Evolutionary conservation across 1,140 invertebrate species (phyloP).

Genomic region (Pristionchus pacificus): DNA sequence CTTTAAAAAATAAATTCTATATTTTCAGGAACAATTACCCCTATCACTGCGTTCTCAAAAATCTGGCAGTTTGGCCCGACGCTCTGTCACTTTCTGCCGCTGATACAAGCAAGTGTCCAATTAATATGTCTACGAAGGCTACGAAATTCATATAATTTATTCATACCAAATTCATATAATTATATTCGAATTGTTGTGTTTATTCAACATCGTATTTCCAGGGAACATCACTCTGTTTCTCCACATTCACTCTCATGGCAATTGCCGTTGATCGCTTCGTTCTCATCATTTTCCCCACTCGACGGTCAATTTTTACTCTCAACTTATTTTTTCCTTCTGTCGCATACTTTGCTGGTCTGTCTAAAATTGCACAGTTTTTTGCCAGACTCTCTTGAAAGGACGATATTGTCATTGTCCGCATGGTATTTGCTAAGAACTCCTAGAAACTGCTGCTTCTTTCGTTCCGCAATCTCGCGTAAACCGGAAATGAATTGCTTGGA

Average conservation of each 20-base stretch:
- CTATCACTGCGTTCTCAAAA: slow-evolving; percentile 37
- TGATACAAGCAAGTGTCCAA: slow-evolving; percentile 67
- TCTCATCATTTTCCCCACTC: slow-evolving; percentile 38
- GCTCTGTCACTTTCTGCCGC: slow-evolving; percentile 86
- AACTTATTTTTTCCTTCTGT: neutral
- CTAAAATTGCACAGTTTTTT: too few species aligned
- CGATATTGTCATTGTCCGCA: neutral
- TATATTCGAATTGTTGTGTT: slow-evolving; percentile 12
- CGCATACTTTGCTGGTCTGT: neutral
- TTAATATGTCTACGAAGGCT: neutral
- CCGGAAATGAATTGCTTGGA: too few species aligned
- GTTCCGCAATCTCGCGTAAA: slow-evolving; percentile 3
- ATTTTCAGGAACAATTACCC: slow-evolving; percentile 31
- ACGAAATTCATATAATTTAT: too few species aligned
- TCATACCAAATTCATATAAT: too few species aligned
- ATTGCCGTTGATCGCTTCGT: slow-evolving; percentile 84
- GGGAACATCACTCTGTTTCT: slow-evolving; percentile 58
- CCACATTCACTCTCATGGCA: slow-evolving; percentile 87
- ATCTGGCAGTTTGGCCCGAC: slow-evolving; percentile 82
- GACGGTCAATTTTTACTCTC: slow-evolving; percentile 16
- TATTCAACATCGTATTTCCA: slow-evolving; percentile 12
- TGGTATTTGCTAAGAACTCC: neutral
- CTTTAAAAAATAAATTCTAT: neutral
- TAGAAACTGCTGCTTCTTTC: neutral
- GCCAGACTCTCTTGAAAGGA: neutral